Evolutionary conservation across 2,113 vertebrate genomes (phyloP).

Genomic region (Tetraodon nigroviridis): DNA sequence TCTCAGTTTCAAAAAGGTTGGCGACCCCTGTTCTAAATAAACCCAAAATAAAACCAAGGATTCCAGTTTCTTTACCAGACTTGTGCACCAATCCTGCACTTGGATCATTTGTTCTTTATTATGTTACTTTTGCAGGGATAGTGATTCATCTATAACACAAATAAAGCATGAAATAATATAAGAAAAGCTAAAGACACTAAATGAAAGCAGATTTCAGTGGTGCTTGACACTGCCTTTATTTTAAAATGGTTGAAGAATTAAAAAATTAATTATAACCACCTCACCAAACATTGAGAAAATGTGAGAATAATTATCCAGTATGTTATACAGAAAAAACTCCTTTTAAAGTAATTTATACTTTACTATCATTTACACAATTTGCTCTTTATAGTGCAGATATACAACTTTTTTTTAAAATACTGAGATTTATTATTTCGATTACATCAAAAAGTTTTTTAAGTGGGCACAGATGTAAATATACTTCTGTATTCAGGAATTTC

Average conservation of each 20-base stretch:
- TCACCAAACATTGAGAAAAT: slow-evolving; percentile 19
- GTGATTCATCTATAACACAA: neutral
- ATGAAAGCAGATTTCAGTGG: neutral
- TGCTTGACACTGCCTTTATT: slow-evolving; percentile 25
- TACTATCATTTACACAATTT: neutral
- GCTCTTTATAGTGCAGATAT: neutral
- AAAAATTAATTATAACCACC: slow-evolving; percentile 13
- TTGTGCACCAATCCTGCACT: too few species aligned
- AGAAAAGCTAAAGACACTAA: neutral
- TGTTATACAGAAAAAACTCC: slow-evolving; percentile 11
- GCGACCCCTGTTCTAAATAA: too few species aligned
- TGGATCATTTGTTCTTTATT: neutral
- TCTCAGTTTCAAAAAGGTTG: too few species aligned
- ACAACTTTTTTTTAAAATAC: neutral
- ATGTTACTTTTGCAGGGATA: neutral
- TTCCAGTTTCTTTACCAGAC: too few species aligned
- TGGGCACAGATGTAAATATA: slow-evolving; percentile 1
- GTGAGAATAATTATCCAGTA: slow-evolving; percentile 13
- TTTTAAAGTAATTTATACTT: neutral
- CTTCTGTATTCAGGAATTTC: slow-evolving; percentile 8
- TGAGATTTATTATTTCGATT: neutral
- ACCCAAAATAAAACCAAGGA: too few species aligned
- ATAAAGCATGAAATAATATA: neutral
- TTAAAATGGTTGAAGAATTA: slow-evolving; percentile 14
- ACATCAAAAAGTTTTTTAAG: neutral